These are phyloP conservation scores for Petrocephalus sullivani DNA, from an alignment of 2,797 vertebrate genomes.

Conservation along the genomic window DNA sequence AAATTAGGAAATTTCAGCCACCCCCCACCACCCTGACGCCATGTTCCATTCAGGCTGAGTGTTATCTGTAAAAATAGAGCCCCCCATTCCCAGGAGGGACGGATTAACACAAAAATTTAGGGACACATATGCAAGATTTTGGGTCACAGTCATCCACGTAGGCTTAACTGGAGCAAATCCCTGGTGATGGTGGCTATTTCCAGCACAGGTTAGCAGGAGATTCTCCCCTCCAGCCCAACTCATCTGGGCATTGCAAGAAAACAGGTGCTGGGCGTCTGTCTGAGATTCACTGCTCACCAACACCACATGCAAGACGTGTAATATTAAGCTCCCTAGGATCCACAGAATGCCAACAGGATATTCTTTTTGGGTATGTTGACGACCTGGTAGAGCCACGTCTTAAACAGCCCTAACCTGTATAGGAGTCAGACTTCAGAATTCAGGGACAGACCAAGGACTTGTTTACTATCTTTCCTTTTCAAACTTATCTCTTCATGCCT, in stretches of 20 bases:
- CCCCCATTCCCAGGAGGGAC: not conserved
- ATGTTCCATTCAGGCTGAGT: not conserved
- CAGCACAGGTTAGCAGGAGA: not conserved
- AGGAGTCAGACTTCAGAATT: not conserved
- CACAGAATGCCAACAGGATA: not conserved
- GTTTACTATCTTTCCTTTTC: not conserved
- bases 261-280: not conserved
- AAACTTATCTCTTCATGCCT: not conserved
- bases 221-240: not conserved
- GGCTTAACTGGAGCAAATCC: not conserved
- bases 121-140: not conserved
- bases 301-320: not conserved
- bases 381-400: not conserved
- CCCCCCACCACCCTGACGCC: not conserved
- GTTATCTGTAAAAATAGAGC: slow-evolving; percentile 10
- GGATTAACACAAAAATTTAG: not conserved
- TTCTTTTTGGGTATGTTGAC: not conserved
- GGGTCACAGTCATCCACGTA: not conserved
- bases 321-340: not conserved
- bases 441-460: not conserved
- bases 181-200: not conserved
- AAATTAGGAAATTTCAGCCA: slow-evolving; percentile 1
- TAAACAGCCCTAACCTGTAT: slow-evolving; percentile 7
- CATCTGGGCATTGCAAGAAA: not conserved
- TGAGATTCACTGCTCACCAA: not conserved